Evolutionary conservation across 2,797 vertebrate species (phyloP).

Genomic region (Lycodopsis pacificus): DNA sequence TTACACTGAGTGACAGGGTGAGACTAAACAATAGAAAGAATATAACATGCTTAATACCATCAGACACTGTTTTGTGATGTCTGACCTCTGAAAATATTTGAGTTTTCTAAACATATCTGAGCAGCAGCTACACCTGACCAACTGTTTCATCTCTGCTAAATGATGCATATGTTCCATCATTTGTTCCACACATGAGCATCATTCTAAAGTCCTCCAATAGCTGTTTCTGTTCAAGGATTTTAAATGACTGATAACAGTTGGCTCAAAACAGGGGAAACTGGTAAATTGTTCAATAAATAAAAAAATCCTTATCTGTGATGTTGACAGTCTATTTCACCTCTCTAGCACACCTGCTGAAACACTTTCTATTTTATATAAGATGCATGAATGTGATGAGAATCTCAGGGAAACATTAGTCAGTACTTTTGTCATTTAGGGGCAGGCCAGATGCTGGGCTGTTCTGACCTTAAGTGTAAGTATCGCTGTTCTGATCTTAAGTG

Average conservation of each 20-base stretch:
- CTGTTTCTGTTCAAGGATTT: not conserved
- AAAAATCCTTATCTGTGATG: not conserved
- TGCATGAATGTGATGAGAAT: not conserved
- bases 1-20: not conserved
- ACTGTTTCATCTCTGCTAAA: not conserved
- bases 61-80: not conserved
- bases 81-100: not conserved
- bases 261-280: not conserved
- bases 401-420: not conserved
- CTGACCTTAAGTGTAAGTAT: not conserved
- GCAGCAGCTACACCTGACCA: constrained; percentile 4
- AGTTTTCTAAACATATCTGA: not conserved
- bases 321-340: not conserved
- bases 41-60: not conserved
- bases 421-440: not conserved
- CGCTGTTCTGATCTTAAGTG: not conserved
- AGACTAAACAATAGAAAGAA: not conserved
- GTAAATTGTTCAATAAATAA: not conserved
- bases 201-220: not conserved
- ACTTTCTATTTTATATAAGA: not conserved
- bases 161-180: not conserved
- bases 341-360: not conserved
- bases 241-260: not conserved
- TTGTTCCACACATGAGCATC: not conserved
- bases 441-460: not conserved